These are phyloP conservation scores for Caenorhabditis tropicalis DNA, from an alignment of 1,140 invertebrate genomes.

Conservation along the genomic window DNA sequence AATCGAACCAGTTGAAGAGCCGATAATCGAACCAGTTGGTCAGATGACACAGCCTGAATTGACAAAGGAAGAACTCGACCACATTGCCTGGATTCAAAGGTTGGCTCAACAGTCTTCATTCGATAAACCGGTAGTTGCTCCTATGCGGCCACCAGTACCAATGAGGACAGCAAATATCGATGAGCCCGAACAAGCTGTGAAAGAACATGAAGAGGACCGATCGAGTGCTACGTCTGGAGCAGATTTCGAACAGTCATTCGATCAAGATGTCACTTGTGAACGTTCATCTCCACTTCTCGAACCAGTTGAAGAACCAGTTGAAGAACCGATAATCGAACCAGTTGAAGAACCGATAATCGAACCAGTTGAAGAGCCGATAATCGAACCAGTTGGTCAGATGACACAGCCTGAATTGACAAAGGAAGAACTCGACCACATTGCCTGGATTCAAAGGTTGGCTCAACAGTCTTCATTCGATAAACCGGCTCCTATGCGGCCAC, in stretches of 20 bases:
- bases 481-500: background rate
- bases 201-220: background rate
- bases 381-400: too few relatives aligned
- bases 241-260: conserved; percentile 35
- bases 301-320: background rate
- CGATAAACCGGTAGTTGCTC: background rate
- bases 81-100: background rate
- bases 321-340: background rate
- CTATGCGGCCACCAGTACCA: background rate
- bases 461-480: conserved; percentile 4
- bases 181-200: background rate
- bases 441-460: background rate
- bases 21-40: background rate
- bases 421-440: conserved; percentile 36
- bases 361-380: background rate
- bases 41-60: background rate
- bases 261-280: background rate
- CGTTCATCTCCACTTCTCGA: conserved; percentile 8
- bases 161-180: background rate
- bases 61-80: background rate
- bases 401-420: background rate
- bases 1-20: background rate
- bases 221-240: conserved; percentile 51
- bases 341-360: background rate
- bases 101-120: background rate